Conservation (phyloP, 2,888 invertebrate genomes). For the Lasioglossum vierecki region DNA sequence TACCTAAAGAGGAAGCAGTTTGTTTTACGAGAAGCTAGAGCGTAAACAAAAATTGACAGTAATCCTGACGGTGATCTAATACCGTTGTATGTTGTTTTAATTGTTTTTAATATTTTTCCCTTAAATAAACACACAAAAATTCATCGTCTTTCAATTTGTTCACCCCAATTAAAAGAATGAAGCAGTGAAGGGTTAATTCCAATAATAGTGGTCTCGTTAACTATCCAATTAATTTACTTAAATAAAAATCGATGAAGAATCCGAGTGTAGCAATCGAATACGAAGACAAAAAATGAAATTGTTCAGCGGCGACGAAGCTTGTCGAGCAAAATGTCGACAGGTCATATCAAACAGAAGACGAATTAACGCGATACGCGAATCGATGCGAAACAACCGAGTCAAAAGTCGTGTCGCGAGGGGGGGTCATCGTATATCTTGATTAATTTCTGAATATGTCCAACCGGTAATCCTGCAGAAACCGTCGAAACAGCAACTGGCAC, state of each 20-base stretch:
- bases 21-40: not conserved
- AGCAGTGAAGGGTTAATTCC: too few species aligned
- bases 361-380: not conserved
- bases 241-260: too few species aligned
- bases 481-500: conserved; percentile 21
- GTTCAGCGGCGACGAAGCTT: not conserved
- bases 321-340: not conserved
- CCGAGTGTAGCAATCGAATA: too few species aligned
- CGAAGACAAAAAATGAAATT: not conserved
- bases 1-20: not conserved
- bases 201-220: too few species aligned
- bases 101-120: too few species aligned
- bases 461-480: conserved; percentile 40
- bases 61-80: not conserved
- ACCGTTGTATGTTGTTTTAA: not conserved
- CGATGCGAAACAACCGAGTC: conserved; percentile 6
- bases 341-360: not conserved
- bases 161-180: too few species aligned
- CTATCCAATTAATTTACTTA: too few species aligned
- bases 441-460: conserved; percentile 46
- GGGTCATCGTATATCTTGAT: conserved; percentile 53
- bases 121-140: too few species aligned
- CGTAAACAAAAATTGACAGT: not conserved
- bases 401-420: conserved; percentile 13
- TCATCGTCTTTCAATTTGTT: too few species aligned